A percentile compares a stretch with the other conserved stretches of the same genome.
These are phyloP conservation scores for Psix sp. DNA, from an alignment of 1,140 invertebrate genomes.

Conservation along the genomic window DNA sequence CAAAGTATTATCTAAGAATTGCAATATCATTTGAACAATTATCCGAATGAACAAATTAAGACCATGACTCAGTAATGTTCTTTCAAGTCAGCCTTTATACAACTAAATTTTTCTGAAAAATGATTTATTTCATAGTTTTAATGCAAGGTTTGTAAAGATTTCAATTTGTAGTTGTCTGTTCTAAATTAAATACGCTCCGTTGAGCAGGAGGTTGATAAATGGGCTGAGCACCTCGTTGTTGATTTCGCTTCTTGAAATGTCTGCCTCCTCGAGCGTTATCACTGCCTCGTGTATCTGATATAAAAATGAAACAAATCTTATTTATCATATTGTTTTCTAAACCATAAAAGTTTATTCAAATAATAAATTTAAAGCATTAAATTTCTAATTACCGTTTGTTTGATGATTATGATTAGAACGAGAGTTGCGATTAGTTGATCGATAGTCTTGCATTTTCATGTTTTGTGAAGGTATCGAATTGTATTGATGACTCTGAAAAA, in stretches of 20 bases:
- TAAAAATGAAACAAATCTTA: neutral
- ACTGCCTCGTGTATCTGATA: conserved; percentile 39
- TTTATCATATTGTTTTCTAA: neutral
- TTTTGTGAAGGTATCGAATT: conserved; percentile 46
- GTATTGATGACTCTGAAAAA: conserved; percentile 52
- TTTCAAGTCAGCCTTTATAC: conserved; percentile 37
- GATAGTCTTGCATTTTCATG: conserved; percentile 64
- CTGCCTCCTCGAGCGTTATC: conserved; percentile 41
- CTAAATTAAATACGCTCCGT: conserved; percentile 52
- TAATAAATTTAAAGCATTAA: conserved; percentile 1
- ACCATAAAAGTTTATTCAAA: neutral
- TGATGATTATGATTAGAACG: conserved; percentile 71
- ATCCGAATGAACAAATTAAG: conserved; percentile 7
- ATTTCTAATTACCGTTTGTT: conserved; percentile 62
- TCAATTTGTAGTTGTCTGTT: conserved; percentile 30
- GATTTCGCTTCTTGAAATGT: conserved; percentile 65
- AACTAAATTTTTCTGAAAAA: conserved; percentile 15
- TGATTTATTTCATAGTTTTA: conserved; percentile 15
- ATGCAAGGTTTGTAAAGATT: conserved; percentile 5
- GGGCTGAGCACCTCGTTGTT: conserved; percentile 70
- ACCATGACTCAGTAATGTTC: conserved; percentile 6
- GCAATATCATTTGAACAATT: neutral
- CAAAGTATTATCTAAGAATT: conserved; percentile 10
- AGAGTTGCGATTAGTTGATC: conserved; percentile 62
- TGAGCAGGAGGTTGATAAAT: conserved; percentile 75